Base-by-base conservation (phyloP, 2,797 vertebrate genomes). In the Semaprochilodus insignis region DNA sequence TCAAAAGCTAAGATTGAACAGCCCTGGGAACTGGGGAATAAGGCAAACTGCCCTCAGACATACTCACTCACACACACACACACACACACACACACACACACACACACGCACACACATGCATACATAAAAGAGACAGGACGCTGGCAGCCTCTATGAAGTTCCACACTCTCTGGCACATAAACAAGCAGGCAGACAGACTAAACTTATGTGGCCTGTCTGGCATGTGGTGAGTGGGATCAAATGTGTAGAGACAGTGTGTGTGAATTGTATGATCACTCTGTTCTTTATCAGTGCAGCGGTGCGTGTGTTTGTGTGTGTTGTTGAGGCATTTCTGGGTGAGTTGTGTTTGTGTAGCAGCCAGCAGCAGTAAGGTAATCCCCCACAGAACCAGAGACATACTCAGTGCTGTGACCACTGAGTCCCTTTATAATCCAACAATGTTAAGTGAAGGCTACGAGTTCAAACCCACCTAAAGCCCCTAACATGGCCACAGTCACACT, bases 171-270 rank as follows among this genome's bases (percentile, higher is more conserved):
- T 85, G 86, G 77, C 80, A 14, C 77, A 92, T 90, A 94, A 94
- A 83, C 83, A 71, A 65, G 77, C 69, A 55, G 36, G 81, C 86
- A 93, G 88, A 91, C 92, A 93, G 92, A 93, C 92, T 94, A 93
- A 93, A 94, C 91, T 93, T 88, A 88, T 91, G 89, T 6, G 90
- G 90, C 89, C 88, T 90, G 90, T 92, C 90, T 91, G 90, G 88
- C 81, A 89, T 59, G 71, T 86, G 88, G 89, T 89, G 77, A 27
- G 19, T 36, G n/a, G 75, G 82, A 77, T 77, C 70, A 67, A 66
- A 82, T 27, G 65, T 63, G 70, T 72, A 25, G 76, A 79, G 74
- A 75, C 57, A 81, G 79, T 21, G 63, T 70, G 36, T 48, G 44
- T 48, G 44, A 48, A 25, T 48, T 48, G 6, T 48, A 14, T 72